Evolutionary conservation across 2,888 invertebrate genomes (phyloP).

Genomic region (Boloria selene): DNA sequence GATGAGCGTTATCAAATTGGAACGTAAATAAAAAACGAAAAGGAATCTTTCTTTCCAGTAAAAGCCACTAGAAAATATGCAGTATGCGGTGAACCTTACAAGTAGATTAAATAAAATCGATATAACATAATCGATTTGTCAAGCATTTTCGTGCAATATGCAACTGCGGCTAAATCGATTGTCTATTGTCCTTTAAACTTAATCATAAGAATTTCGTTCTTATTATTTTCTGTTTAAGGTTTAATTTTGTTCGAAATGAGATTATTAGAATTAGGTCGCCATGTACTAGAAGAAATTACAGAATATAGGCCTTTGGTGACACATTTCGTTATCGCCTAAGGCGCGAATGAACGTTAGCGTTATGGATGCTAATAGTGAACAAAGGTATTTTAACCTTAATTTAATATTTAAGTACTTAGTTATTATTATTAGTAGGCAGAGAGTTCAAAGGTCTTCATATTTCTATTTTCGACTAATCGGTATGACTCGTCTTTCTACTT

Average conservation of each 20-base stretch:
- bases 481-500: no score
- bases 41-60: no score
- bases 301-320: slow-evolving; percentile 38
- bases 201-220: neutral
- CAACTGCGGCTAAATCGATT: slow-evolving; percentile 52
- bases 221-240: neutral
- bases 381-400: neutral
- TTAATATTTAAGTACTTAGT: no score
- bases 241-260: neutral
- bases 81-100: slow-evolving; percentile 7
- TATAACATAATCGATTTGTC: slow-evolving; percentile 21
- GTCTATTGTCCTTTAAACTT: slow-evolving; percentile 20
- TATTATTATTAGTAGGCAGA: no score
- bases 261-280: slow-evolving; percentile 43
- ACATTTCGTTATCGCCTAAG: slow-evolving; percentile 1
- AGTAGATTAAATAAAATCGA: slow-evolving; percentile 18
- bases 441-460: no score
- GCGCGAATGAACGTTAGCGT: neutral
- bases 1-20: no score
- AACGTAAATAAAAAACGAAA: no score
- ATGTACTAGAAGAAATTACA: slow-evolving; percentile 53
- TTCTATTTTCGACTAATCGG: no score
- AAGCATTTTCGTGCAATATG: slow-evolving; percentile 55
- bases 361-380: neutral
- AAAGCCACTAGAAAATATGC: neutral